Evolutionary conservation across 1,140 invertebrate species (phyloP).

Genomic region (Hyles vespertilio): DNA sequence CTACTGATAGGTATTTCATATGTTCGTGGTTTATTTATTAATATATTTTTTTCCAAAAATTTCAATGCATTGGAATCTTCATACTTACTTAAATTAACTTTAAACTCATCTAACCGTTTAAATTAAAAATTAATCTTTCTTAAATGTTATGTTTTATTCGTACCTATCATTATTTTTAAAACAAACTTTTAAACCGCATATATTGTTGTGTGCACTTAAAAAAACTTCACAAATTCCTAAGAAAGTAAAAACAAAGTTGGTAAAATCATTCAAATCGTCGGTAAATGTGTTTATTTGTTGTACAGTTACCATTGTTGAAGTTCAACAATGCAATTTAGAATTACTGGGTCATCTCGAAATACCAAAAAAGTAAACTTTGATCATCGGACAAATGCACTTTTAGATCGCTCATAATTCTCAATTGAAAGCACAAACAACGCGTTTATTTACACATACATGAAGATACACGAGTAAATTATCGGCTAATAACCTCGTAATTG

Average conservation of each 20-base stretch:
- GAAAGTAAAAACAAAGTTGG: neutral
- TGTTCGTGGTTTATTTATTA: too few species aligned
- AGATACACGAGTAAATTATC: constrained; percentile 15
- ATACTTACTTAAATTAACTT: too few species aligned
- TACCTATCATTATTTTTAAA: too few species aligned
- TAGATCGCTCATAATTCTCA: constrained; percentile 8
- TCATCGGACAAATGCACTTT: constrained; percentile 1
- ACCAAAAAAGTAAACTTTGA: constrained; percentile 15
- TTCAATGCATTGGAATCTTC: too few species aligned
- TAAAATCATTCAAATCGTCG: constrained; percentile 1
- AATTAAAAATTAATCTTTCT: too few species aligned
- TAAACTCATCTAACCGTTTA: too few species aligned
- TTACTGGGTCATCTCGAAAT: constrained; percentile 21
- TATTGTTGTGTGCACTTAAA: neutral
- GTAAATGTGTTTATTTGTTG: constrained; percentile 8
- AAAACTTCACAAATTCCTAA: neutral
- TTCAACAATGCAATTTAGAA: constrained; percentile 24
- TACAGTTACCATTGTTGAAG: constrained; percentile 26
- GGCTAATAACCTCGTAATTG: constrained; percentile 13
- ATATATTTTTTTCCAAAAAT: too few species aligned
- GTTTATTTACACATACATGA: constrained; percentile 2
- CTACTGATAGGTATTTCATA: too few species aligned
- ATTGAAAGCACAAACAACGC: constrained; percentile 4
- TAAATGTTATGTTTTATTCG: too few species aligned
- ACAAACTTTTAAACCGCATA: too few species aligned